These are phyloP conservation scores for Sinocyclocheilus rhinocerous DNA, from an alignment of 2,113 vertebrate genomes.

Conservation along the genomic window DNA sequence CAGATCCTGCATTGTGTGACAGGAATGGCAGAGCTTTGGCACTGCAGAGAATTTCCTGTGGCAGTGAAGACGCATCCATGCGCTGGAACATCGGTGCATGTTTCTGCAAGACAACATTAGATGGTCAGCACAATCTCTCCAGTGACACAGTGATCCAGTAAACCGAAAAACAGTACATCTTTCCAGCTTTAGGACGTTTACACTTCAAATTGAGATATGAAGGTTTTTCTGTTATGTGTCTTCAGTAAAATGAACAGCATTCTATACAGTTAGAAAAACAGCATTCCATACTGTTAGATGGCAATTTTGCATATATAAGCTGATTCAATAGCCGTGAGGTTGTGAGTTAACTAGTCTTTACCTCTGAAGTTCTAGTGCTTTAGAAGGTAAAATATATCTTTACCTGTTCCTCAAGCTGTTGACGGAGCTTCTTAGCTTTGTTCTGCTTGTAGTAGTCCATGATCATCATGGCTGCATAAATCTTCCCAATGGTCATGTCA, in stretches of 20 bases:
- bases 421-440: conserved; percentile 94
- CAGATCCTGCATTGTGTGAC: conserved; percentile 84
- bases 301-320: not conserved
- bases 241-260: not conserved
- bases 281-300: not conserved
- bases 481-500: conserved; percentile 98
- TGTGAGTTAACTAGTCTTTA: not conserved
- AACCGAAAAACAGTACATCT: not conserved
- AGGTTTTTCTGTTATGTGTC: too few species aligned
- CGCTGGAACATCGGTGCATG: conserved; percentile 99
- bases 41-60: conserved; percentile 93
- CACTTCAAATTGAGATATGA: not conserved
- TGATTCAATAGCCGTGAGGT: not conserved
- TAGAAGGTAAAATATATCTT: not conserved
- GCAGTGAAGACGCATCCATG: conserved; percentile 97
- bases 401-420: conserved; percentile 97
- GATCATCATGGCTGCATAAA: conserved; percentile 99
- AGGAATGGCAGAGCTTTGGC: conserved; percentile 93
- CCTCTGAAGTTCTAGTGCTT: not conserved
- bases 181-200: not conserved
- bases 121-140: conserved; percentile 12
- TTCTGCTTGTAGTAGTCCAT: conserved; percentile 99
- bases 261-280: not conserved
- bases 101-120: conserved; percentile 77
- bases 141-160: conserved; percentile 1